phyloP scores from a whole-genome alignment of 2,113 vertebrate species.

The Pelusios castaneus region DNA sequence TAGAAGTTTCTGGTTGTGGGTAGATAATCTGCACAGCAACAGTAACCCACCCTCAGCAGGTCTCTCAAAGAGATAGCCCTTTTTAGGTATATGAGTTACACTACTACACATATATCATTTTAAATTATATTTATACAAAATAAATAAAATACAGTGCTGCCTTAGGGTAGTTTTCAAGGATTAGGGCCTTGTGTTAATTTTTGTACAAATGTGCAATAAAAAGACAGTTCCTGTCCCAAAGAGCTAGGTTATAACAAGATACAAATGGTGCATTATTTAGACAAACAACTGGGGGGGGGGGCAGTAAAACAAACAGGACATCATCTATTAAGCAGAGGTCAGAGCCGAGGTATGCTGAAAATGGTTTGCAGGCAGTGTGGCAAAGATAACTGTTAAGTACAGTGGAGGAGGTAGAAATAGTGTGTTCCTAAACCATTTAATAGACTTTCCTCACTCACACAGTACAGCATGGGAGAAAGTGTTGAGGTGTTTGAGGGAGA shows the following conservation, averaged over 20 bases:
- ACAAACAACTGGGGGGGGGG: no score
- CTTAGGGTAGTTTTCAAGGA: background rate
- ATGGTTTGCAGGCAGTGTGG: background rate
- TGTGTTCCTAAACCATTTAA: background rate
- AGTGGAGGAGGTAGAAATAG: background rate
- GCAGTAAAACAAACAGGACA: background rate
- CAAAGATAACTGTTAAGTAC: background rate
- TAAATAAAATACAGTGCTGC: background rate
- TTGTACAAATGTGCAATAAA: background rate
- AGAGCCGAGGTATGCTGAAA: background rate
- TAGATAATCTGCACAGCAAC: no score
- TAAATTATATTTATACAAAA: background rate
- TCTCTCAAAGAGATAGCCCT: no score
- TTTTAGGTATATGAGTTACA: no score
- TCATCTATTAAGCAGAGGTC: background rate
- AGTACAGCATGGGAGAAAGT: background rate
- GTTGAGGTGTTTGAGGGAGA: background rate
- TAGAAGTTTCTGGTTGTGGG: no score
- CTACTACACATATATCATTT: background rate
- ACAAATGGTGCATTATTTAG: background rate
- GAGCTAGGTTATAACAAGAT: background rate
- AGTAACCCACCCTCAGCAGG: no score
- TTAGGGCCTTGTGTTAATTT: background rate
- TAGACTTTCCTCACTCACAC: background rate
- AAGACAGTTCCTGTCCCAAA: background rate